phyloP scores from a whole-genome alignment of 2,888 invertebrate genomes.

The Axea sp. region DNA sequence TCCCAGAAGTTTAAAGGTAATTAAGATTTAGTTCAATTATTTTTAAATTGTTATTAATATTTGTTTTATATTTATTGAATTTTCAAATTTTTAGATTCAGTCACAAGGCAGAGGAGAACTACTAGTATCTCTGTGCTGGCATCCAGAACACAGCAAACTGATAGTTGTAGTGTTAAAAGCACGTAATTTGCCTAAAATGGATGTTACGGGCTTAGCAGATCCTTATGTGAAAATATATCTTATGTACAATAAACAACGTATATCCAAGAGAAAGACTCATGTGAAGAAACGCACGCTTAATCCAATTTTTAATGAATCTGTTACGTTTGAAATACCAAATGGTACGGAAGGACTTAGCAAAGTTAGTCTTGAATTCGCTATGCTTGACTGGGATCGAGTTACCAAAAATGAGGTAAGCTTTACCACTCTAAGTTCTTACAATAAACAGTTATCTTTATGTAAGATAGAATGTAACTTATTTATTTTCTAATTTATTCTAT shows the following conservation, averaged over 20 bases:
- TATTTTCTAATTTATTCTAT: not conserved
- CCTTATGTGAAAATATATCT: conserved; percentile 99
- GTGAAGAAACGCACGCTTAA: conserved; percentile 98
- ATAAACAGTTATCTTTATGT: not conserved
- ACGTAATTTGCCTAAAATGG: conserved; percentile 98
- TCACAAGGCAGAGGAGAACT: conserved; percentile 96
- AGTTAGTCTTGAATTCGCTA: conserved; percentile 91
- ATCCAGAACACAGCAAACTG: conserved; percentile 96
- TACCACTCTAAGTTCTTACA: no score
- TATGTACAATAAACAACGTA: conserved; percentile 97
- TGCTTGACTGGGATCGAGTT: conserved; percentile 98
- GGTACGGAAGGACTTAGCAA: conserved; percentile 88
- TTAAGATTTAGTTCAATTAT: not conserved
- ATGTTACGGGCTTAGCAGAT: conserved; percentile 95
- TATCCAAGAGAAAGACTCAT: conserved; percentile 99
- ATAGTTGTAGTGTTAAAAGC: conserved; percentile 98
- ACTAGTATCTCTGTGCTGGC: conserved; percentile 97
- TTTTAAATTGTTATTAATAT: not conserved
- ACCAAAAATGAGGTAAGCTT: conserved; percentile 92
- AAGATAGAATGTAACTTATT: not conserved
- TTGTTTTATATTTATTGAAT: not conserved
- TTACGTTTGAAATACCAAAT: conserved; percentile 97
- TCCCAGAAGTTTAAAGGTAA: conserved; percentile 94
- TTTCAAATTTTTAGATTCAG: conserved; percentile 84
- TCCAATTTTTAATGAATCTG: conserved; percentile 99